Conservation (phyloP, 2,797 vertebrate species). For the Cheracebus regulus region DNA sequence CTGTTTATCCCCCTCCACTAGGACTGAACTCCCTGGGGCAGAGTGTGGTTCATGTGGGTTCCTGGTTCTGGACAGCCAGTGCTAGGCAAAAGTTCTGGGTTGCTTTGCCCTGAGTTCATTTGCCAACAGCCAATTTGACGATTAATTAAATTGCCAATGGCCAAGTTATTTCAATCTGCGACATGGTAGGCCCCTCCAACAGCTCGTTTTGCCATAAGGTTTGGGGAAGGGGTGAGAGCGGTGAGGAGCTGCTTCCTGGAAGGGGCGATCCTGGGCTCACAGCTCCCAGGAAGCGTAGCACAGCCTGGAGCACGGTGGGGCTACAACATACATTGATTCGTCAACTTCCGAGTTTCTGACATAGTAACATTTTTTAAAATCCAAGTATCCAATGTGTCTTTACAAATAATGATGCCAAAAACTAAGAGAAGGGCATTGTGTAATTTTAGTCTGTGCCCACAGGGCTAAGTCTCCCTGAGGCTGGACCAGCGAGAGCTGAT, state of each 20-base stretch:
- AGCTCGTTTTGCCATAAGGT: background rate
- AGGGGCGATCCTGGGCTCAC: background rate
- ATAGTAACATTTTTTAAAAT: background rate
- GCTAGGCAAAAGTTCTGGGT: background rate
- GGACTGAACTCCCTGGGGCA: background rate
- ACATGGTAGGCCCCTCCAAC: fast-evolving
- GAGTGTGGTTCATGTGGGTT: background rate
- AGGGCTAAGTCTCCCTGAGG: fast-evolving
- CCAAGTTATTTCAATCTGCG: background rate
- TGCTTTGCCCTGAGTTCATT: background rate
- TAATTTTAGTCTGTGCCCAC: fast-evolving
- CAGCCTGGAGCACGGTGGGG: fast-evolving
- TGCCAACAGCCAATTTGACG: background rate
- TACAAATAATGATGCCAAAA: background rate
- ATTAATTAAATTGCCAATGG: background rate
- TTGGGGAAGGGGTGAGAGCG: background rate
- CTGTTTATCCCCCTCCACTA: background rate
- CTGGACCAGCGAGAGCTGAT: fast-evolving
- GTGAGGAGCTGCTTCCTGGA: fast-evolving
- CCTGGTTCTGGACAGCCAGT: background rate
- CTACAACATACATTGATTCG: fast-evolving
- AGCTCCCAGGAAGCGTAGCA: fast-evolving
- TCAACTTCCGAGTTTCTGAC: background rate
- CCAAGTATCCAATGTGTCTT: background rate
- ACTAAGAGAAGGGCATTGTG: background rate